A percentile compares a stretch with the other conserved stretches of the same genome.
Conservation (phyloP, 2,888 invertebrate genomes). For the Himalopsyche kuldschensis region DNA sequence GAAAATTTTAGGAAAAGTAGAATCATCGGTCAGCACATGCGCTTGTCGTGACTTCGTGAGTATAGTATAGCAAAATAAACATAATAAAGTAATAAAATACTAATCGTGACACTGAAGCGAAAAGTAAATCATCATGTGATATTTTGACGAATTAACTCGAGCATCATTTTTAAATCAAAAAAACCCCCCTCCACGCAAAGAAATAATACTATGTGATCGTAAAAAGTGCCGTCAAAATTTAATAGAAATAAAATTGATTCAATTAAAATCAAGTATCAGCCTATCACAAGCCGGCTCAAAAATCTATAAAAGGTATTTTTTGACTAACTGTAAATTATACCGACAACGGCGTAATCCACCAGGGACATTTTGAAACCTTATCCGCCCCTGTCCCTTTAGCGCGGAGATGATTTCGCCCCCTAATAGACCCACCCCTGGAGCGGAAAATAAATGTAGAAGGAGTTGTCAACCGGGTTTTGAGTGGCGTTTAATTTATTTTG, state of each 20-base stretch:
- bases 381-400: not conserved
- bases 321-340: constrained; percentile 20
- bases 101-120: too few species aligned
- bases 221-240: not conserved
- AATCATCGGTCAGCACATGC: too few species aligned
- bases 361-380: constrained; percentile 9
- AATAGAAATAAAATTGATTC: not conserved
- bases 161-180: not conserved
- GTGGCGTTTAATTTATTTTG: not conserved
- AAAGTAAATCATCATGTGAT: too few species aligned
- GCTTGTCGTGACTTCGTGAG: too few species aligned
- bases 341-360: constrained; percentile 21
- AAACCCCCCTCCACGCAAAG: not conserved
- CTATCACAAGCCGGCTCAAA: not conserved
- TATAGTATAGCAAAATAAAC: too few species aligned
- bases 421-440: not conserved
- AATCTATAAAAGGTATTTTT: not conserved
- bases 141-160: too few species aligned
- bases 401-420: not conserved
- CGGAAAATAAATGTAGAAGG: not conserved
- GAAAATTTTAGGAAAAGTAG: too few species aligned
- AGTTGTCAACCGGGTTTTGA: not conserved
- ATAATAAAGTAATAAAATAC: too few species aligned
- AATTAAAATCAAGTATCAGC: not conserved
- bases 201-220: not conserved